A percentile compares a stretch with the other conserved stretches of the same genome.
Evolutionary conservation across 2,888 invertebrate species (phyloP).

Genomic region (Dusona sp.): DNA sequence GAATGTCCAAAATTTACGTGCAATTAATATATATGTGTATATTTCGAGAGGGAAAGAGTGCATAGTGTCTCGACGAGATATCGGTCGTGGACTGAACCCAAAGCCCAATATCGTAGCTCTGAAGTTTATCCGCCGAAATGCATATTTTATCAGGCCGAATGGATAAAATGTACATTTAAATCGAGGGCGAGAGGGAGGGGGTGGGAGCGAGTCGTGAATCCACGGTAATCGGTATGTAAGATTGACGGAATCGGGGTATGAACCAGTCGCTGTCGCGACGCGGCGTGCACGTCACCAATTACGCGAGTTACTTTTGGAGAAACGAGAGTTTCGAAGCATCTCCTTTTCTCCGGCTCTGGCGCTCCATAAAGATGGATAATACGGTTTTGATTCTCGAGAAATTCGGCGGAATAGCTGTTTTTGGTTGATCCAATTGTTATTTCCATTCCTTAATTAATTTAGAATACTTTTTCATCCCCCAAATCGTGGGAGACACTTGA

Average conservation of each 20-base stretch:
- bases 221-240: slow-evolving; percentile 69
- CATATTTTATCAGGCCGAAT: slow-evolving; percentile 79
- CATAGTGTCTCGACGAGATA: slow-evolving; percentile 26
- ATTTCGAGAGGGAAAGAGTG: not conserved
- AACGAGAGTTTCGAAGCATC: not conserved
- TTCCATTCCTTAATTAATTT: not conserved
- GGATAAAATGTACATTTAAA: slow-evolving; percentile 81
- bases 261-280: slow-evolving; percentile 78
- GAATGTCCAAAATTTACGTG: slow-evolving; percentile 2
- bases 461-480: not conserved
- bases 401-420: not conserved
- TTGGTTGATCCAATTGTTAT: not conserved
- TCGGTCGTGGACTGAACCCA: slow-evolving; percentile 22
- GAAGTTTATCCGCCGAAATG: slow-evolving; percentile 77
- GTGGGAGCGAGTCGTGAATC: slow-evolving; percentile 20
- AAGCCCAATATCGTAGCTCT: slow-evolving; percentile 61
- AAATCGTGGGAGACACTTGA: not conserved
- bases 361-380: too few species aligned
- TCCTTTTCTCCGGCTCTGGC: not conserved
- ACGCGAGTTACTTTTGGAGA: slow-evolving; percentile 82
- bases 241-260: slow-evolving; percentile 83
- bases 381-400: too few species aligned
- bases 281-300: slow-evolving; percentile 76
- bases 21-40: not conserved
- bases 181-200: slow-evolving; percentile 58